phyloP scores from a whole-genome alignment of 1,140 invertebrate species.

The Calliopsis andreniformis region DNA sequence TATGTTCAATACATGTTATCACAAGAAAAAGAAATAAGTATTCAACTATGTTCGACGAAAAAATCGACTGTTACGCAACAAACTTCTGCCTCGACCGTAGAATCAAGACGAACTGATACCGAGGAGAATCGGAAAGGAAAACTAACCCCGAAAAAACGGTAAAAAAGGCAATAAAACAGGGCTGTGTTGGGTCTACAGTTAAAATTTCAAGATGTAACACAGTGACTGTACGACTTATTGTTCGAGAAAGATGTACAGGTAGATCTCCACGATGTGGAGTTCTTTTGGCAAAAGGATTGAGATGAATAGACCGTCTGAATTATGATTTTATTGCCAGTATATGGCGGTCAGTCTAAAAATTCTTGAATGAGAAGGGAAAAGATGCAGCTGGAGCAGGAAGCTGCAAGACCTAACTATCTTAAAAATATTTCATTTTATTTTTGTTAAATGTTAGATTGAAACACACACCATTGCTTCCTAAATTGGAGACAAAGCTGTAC shows the following conservation, averaged over 20 bases:
- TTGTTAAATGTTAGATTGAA: background rate
- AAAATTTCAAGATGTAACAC: constrained; percentile 36
- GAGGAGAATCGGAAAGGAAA: constrained; percentile 24
- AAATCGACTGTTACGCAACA: background rate
- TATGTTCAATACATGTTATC: no score
- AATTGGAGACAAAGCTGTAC: no score
- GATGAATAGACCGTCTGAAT: constrained; percentile 51
- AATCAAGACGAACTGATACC: constrained; percentile 26
- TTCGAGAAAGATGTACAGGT: constrained; percentile 24
- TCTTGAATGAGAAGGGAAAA: background rate
- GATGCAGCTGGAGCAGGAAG: background rate
- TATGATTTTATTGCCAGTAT: constrained; percentile 58
- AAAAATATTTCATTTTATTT: background rate
- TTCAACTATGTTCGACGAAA: background rate
- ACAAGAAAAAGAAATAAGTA: no score
- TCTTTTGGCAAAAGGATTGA: constrained; percentile 49
- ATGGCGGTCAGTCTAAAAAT: background rate
- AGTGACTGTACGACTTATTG: constrained; percentile 15
- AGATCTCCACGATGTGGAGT: constrained; percentile 33
- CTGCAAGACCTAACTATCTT: background rate
- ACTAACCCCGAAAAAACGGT: constrained; percentile 35
- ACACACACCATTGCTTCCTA: no score
- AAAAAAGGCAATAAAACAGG: constrained; percentile 61
- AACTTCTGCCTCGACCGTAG: background rate
- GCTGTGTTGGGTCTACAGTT: background rate